Percentiles rank a stretch among this genome's conserved stretches.
phyloP scores from a whole-genome alignment of 2,113 vertebrate species.

The Nibea albiflora region DNA sequence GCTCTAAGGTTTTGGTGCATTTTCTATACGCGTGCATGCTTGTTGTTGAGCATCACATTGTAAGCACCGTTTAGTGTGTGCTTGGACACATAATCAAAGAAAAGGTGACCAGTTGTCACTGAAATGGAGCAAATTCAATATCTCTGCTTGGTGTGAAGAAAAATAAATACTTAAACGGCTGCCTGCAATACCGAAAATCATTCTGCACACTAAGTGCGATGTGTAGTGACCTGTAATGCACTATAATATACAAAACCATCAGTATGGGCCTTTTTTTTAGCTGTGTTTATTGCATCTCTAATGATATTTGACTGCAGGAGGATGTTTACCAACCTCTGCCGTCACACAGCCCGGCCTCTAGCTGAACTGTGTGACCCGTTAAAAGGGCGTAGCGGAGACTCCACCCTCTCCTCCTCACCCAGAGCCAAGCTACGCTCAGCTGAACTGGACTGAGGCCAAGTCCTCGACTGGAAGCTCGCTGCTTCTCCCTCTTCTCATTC shows the following conservation, averaged over 20 bases:
- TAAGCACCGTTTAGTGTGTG: not conserved
- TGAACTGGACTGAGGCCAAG: slow-evolving; percentile 67
- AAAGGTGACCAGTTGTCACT: not conserved
- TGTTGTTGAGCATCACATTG: too few relatives aligned
- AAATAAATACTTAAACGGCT: not conserved
- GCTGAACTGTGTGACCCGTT: slow-evolving; percentile 63
- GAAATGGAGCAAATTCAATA: not conserved
- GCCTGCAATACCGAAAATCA: not conserved
- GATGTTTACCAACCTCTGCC: slow-evolving; percentile 10
- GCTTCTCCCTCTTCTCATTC: slow-evolving; percentile 31
- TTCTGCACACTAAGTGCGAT: not conserved
- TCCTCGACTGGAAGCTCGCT: slow-evolving; percentile 38
- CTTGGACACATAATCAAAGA: not conserved
- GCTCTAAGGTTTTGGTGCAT: not conserved
- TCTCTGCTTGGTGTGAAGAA: not conserved
- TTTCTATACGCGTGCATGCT: not conserved
- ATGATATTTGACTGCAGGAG: not conserved
- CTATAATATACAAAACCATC: accelerated
- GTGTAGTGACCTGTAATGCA: not conserved
- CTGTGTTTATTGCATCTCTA: not conserved
- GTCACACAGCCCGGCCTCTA: slow-evolving; percentile 28
- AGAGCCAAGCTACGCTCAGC: slow-evolving; percentile 53
- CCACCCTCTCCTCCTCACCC: slow-evolving; percentile 67
- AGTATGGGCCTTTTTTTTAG: not conserved
- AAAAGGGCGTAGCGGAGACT: slow-evolving; percentile 63